Evolutionary conservation across 2,113 vertebrate species (phyloP).

Genomic region (Galemys pyrenaicus): DNA sequence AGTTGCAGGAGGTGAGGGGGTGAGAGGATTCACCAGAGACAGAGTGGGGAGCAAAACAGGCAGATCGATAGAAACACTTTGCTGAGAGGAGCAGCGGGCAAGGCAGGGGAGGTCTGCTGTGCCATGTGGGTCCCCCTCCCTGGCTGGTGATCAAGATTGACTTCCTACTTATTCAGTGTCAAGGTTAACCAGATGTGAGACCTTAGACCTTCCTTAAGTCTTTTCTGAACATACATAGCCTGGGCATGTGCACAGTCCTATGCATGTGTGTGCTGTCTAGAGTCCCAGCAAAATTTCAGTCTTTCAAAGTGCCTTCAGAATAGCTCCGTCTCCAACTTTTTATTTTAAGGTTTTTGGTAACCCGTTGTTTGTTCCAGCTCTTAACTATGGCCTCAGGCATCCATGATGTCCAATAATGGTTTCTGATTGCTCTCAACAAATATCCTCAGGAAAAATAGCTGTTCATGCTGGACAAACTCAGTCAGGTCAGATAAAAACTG

Average conservation of each 20-base stretch:
- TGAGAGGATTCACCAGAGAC: too few relatives aligned
- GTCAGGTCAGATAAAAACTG: not conserved
- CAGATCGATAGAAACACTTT: too few relatives aligned
- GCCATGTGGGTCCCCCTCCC: too few relatives aligned
- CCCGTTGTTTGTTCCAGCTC: not conserved
- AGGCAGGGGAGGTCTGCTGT: too few relatives aligned
- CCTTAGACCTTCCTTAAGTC: not conserved
- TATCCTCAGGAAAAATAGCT: not conserved
- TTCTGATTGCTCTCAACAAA: not conserved
- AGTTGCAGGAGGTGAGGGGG: too few relatives aligned
- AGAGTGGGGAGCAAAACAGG: too few relatives aligned
- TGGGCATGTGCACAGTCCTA: not conserved
- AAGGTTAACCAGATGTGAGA: not conserved
- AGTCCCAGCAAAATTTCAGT: not conserved
- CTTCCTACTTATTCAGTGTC: not conserved
- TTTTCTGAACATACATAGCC: not conserved
- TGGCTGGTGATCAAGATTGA: too few relatives aligned
- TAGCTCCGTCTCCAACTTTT: not conserved
- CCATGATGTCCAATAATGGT: not conserved
- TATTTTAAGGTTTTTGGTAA: not conserved
- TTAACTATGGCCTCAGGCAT: not conserved
- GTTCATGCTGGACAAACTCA: not conserved
- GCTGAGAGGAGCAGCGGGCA: too few relatives aligned
- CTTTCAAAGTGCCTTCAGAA: not conserved
- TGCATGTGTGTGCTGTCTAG: not conserved